Evolutionary conservation across 35 echinoderm and acorn worm species (phyloP).

Genomic region (Anneissia japonica): DNA sequence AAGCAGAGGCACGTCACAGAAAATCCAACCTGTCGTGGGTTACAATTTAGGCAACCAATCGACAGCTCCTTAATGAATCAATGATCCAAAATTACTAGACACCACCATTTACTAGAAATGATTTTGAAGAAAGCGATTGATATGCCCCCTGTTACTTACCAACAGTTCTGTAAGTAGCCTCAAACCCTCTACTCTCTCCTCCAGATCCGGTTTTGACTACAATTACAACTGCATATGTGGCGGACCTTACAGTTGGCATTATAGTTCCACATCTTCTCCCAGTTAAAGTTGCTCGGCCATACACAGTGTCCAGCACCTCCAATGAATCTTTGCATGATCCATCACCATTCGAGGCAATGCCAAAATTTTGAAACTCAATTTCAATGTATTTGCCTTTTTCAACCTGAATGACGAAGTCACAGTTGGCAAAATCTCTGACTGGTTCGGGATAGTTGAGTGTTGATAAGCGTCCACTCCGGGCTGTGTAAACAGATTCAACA

Average conservation of each 20-base stretch:
- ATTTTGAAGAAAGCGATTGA: too few relatives aligned
- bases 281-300: background rate
- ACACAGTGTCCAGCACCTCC: background rate
- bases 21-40: too few relatives aligned
- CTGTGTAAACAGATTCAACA: background rate
- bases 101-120: too few relatives aligned
- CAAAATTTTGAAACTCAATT: background rate
- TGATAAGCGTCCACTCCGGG: background rate
- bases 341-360: background rate
- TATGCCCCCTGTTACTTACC: background rate
- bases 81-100: too few relatives aligned
- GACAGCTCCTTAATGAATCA: too few relatives aligned
- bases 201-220: background rate
- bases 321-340: background rate
- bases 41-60: too few relatives aligned
- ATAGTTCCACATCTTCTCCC: background rate
- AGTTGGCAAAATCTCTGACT: background rate
- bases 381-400: background rate
- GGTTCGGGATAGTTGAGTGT: background rate
- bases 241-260: background rate
- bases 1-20: too few relatives aligned
- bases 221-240: background rate
- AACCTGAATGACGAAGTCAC: background rate
- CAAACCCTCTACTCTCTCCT: background rate
- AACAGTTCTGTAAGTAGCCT: background rate